Percentiles rank a stretch among this genome's conserved stretches.
Conservation (phyloP, 2,113 vertebrate genomes). For the Mohoua ochrocephala region DNA sequence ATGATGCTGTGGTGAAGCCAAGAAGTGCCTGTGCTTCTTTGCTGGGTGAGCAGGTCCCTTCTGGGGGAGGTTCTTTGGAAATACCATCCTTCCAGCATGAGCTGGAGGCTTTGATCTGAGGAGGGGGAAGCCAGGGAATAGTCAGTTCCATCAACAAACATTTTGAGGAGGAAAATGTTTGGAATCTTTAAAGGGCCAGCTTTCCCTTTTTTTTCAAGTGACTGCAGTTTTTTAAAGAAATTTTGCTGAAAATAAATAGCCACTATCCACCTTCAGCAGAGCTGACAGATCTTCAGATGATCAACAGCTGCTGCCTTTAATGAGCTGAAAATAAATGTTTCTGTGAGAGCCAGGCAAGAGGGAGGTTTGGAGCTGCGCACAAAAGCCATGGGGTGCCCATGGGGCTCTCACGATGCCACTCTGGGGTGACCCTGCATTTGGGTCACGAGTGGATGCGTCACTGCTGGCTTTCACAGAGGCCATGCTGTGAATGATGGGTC, state of each 20-base stretch:
- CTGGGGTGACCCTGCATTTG: rapidly evolving
- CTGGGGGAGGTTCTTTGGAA: conserved; percentile 57
- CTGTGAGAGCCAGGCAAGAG: neutral
- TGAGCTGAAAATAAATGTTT: neutral
- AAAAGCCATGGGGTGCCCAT: neutral
- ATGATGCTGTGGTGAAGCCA: neutral
- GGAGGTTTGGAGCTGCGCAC: neutral
- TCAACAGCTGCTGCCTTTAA: conserved; percentile 29
- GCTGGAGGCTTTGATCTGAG: neutral
- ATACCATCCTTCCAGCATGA: conserved; percentile 34
- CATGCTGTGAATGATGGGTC: rapidly evolving
- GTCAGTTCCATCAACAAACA: neutral
- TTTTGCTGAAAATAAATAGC: neutral
- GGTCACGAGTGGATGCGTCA: rapidly evolving
- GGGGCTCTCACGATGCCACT: rapidly evolving
- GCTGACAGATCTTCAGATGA: conserved; percentile 23
- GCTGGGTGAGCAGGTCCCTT: conserved; percentile 45
- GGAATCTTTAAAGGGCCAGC: neutral
- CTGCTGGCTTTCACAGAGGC: neutral
- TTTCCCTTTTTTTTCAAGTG: neutral
- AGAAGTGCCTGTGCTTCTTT: conserved; percentile 8
- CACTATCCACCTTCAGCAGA: neutral
- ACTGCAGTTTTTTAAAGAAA: neutral
- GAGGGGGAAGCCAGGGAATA: conserved; percentile 18
- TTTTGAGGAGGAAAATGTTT: neutral